Base-by-base conservation (phyloP, 2,888 invertebrate genomes). In the Habroteleia sp. region DNA sequence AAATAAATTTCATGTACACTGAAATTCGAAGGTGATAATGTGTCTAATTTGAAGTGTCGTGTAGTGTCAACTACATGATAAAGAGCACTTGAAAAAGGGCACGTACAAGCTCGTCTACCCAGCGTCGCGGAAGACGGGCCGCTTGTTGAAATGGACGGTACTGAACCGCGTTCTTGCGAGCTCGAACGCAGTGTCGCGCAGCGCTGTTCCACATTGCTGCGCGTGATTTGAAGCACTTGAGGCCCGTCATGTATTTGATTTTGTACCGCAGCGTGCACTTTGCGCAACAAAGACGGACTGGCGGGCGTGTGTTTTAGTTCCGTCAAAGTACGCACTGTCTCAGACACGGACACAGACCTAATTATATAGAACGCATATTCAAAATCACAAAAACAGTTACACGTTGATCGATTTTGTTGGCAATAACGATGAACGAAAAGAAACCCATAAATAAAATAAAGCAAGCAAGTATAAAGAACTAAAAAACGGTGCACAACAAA, bases 241-340 rank as follows among this genome's bases (percentile, higher is more conserved):
- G 76, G 42, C 14, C 60, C 74, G 3, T 76, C 76, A 31, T 81
- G 80, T 4, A 80, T 66, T 23, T 83, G 85, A 13, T 75, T 76
- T 20, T 82, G 82, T 1, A 77, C 78, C 1, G 80, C 79, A 5
- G 82, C 76, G 23, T 72, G 74, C 11, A 81, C 74, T 60, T 81
- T 81, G 50, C 88, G 91, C 16, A 94, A 89, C 2, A 94, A 91
- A 77, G 93, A 93, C 2, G 96, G 96, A 78, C 96, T 96, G 1
- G 96, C 95, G 0, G 96, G 96, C 82, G 94, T 95, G 89, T 96
- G 96, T 81, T 95, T 93, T 74, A 96, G 89, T 84, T 96, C 95
- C 0, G 95, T 96, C 62, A 96, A 89, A 33, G 95, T 95, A 85
- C 95, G 94, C 3, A 96, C 95, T 0, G 96, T 95, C 87, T 96